Conservation (phyloP, 23 tunicate genomes). For the Aplidium turbinatum region DNA sequence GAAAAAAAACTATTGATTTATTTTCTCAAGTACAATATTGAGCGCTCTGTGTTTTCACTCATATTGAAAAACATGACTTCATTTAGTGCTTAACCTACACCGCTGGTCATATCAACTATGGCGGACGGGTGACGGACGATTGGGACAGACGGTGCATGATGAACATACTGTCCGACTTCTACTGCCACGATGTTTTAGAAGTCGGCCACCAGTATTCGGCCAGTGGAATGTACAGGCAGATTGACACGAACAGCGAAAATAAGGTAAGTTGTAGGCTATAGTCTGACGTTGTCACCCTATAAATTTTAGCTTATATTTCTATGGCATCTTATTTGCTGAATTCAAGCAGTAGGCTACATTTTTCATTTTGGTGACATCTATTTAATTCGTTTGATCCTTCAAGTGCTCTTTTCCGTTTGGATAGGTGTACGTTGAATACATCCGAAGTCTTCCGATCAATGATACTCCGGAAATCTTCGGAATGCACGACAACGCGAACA, state of each 20-base stretch:
- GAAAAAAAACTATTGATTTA: too few species aligned
- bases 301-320: too few species aligned
- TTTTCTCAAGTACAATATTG: too few species aligned
- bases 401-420: not conserved
- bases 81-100: constrained; percentile 84
- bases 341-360: too few species aligned
- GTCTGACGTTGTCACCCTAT: too few species aligned
- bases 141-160: constrained; percentile 99
- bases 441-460: constrained; percentile 90
- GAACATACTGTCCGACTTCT: constrained; percentile 94
- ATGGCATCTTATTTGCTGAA: too few species aligned
- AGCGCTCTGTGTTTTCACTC: too few species aligned
- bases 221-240: constrained; percentile 86
- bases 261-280: constrained; percentile 78
- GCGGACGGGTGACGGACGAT: constrained; percentile 99
- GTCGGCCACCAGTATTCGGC: constrained; percentile 72
- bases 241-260: constrained; percentile 86
- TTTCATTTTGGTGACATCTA: too few species aligned
- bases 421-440: constrained; percentile 92
- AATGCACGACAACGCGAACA: constrained; percentile 99
- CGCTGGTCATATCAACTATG: constrained; percentile 99
- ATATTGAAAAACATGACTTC: too few species aligned
- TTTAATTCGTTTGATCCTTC: too few species aligned
- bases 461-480: constrained; percentile 99
- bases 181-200: constrained; percentile 64